Evolutionary conservation across 1,140 invertebrate genomes (phyloP).

Genomic region (Scaptomyza hsui): DNA sequence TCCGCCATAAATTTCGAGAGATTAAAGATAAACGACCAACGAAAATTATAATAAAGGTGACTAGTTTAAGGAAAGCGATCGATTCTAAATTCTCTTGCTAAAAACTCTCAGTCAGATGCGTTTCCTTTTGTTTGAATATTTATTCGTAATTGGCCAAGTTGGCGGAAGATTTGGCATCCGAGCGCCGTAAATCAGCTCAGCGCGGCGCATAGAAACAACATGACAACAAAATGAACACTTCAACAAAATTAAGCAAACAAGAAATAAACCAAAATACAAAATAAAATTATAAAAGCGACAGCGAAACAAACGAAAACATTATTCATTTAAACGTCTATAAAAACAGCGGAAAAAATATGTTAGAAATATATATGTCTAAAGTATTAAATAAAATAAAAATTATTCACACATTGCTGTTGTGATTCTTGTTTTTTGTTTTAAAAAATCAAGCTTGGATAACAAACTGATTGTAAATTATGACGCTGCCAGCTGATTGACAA

Average conservation of each 20-base stretch:
- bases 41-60: constrained; percentile 21
- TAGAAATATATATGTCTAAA: constrained; percentile 37
- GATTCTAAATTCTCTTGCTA: no score
- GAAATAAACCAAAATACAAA: constrained; percentile 56
- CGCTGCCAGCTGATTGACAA: constrained; percentile 74
- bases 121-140: no score
- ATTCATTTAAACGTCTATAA: constrained; percentile 81
- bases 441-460: constrained; percentile 60
- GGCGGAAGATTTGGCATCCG: constrained; percentile 76
- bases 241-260: constrained; percentile 65
- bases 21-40: constrained; percentile 22
- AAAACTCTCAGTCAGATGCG: no score
- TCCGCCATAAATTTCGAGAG: constrained; percentile 41
- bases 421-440: constrained; percentile 7
- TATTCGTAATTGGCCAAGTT: constrained; percentile 37
- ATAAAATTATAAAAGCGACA: constrained; percentile 46
- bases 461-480: constrained; percentile 81
- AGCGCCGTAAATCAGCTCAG: constrained; percentile 71
- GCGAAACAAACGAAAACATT: constrained; percentile 76
- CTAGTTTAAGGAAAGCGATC: constrained; percentile 35
- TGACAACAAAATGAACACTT: constrained; percentile 78
- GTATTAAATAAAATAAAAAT: constrained; percentile 31
- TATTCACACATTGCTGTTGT: constrained; percentile 50
- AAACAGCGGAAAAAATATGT: constrained; percentile 61
- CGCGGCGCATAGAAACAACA: constrained; percentile 76